Evolutionary conservation across 1,140 invertebrate species (phyloP), one percentile per base, ranked within the genome.

Genomic region (Drosophila equinoxialis): DNA sequence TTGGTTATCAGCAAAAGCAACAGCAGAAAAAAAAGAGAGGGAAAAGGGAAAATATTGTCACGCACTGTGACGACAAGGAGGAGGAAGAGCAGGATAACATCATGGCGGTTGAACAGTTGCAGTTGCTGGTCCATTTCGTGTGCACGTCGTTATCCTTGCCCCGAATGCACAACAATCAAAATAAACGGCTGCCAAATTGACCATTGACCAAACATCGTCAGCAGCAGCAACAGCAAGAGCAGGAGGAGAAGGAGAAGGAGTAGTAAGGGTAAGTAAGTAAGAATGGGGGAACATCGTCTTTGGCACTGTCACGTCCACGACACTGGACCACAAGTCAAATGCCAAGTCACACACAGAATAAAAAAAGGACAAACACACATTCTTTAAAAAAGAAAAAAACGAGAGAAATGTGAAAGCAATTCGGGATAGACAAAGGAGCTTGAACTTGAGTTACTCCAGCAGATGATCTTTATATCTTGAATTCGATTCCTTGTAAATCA

Each of bases 151-250:
- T 87, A 89, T 89, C 81, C 83, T 80, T 83, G 79, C 80, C 68
- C 84, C 79, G 78, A 80, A 74, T 91, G 89, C 89, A 89, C 72
- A 85, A 85, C 87, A 89, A 90, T 90, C 87, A 85, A 90, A 90
- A 90, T 90, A 90, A 90, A 90, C 90, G 90, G 89, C 87, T 89
- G 81, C 84, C 89, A 90, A 90, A 90, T 90, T 90, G 87, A 90
- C 87, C 87, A 91, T 90, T 90, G 87, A 89, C 87, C 87, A 91
- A 89, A 81, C 84, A 89, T 69, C 77, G 84, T 81, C 80, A 71
- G 76, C 84, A 76, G 33, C 60, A 65, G 11, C 35, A 57, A n/a
- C 35, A 26, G 13, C 33, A 64, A 6, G 39, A 59, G 35, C 26
- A 57, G n/a, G 23, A 26, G 13, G 23, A 64, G 13, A 26, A 59